phyloP scores from a whole-genome alignment of 2,888 invertebrate genomes.

The Dioctria linearis region DNA sequence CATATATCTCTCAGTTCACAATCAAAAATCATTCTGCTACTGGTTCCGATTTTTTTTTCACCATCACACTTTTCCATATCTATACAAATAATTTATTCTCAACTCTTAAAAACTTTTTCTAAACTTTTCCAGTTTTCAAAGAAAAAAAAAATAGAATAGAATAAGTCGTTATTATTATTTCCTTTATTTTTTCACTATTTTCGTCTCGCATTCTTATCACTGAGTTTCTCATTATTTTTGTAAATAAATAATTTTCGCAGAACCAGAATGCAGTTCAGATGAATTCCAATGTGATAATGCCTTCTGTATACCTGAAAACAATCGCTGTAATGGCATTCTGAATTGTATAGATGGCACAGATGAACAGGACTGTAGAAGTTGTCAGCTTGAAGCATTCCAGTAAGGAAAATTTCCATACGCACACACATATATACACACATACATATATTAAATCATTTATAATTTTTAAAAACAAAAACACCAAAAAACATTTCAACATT shows the following conservation, averaged over 20 bases:
- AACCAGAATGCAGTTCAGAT: slow-evolving; percentile 67
- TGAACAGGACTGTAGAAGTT: slow-evolving; percentile 71
- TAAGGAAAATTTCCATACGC: slow-evolving; percentile 63
- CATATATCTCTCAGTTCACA: neutral
- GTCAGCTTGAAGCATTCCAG: slow-evolving; percentile 69
- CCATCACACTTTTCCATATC: neutral
- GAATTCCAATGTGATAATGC: slow-evolving; percentile 75
- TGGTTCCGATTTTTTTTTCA: neutral
- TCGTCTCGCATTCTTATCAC: neutral
- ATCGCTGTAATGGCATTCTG: slow-evolving; percentile 72
- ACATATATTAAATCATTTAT: too few species aligned
- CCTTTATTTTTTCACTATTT: slow-evolving; percentile 22
- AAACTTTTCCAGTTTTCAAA: slow-evolving; percentile 10
- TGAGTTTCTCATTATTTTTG: slow-evolving; percentile 1
- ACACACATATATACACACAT: neutral
- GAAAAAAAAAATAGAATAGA: neutral
- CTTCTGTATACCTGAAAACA: slow-evolving; percentile 75
- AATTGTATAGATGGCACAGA: slow-evolving; percentile 74
- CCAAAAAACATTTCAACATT: neutral
- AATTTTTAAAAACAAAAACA: too few species aligned
- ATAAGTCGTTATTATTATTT: neutral
- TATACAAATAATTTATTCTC: too few species aligned
- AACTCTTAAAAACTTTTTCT: slow-evolving; percentile 9
- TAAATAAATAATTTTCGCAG: slow-evolving; percentile 62
- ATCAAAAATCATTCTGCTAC: neutral